Evolutionary conservation across 2,797 vertebrate species (phyloP), one percentile per base, ranked within the genome.

Genomic region (Enteromius fasciolatus): DNA sequence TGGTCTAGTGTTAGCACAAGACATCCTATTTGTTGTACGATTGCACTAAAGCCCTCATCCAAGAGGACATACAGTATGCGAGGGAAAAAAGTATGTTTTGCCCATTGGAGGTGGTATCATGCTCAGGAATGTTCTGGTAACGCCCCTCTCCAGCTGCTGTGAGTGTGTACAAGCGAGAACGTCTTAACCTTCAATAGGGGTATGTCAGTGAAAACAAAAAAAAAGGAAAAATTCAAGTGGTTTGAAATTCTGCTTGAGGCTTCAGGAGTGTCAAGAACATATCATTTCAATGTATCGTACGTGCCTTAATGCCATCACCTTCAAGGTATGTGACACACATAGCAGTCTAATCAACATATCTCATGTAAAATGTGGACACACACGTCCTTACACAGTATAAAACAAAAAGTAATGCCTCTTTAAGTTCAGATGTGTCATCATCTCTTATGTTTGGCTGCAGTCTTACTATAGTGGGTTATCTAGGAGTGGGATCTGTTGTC

Each of bases 91-190:
- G 31, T 72, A 61, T 82, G 50, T 39, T 63, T 76, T 46, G 68
- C 74, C 74, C 20, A 23, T 69, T 73, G 73, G 76, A 80, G 76
- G 41, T 78, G 61, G 41, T 78, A 83, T 84, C 81, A n/a, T 81
- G 75, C 76, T 75, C 31, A 74, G 86, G 83, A 87, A 88, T 85
- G 86, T 80, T 80, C 61, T 76, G 80, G 79, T 25, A 83, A 83
- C 64, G 28, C 75, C n/a, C 39, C 64, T 80, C 28, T 77, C 78
- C 63, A 81, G 80, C 76, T 74, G 20, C 23, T 50, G 76, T 57
- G n/a, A 33, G 44, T 72, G 73, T 76, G 54, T 23, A 18, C 5
- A 76, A 69, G 36, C 10, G 68, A 46, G 9, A 70, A 14, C 0
- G 1, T 33, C 20, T 80, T 33, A 83, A 80, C 75, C 63, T 69